Evolutionary conservation across 2,797 vertebrate species (phyloP), one percentile per base, ranked within the genome.

Genomic region (Neosilurus mollespiculum): DNA sequence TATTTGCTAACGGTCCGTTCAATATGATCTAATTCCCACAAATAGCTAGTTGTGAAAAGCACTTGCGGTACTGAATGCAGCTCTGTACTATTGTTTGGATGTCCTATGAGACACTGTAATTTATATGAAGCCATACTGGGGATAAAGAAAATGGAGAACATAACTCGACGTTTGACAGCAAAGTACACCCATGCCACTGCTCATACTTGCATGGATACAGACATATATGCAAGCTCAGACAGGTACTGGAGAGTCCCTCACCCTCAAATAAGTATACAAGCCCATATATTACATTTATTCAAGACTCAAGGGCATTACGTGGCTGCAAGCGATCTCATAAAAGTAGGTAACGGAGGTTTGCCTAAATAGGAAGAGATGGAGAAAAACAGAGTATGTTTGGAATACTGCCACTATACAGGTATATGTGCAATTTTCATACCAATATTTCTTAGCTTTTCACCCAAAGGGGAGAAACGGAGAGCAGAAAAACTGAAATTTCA

Each of bases 351-450:
- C 76, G 61, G 34, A 24, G 34, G 59, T 51, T 51, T 81, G 76
- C 8, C 22, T 64, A 34, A 82, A 77, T 69, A 76, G 64, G n/a
- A 70, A 18, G 34, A 58, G 24, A 62, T 49, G 26, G 70, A 66
- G 78, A 64, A 43, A n/a, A 22, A 34, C 16, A 80, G 67, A 77
- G 62, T 30, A 56, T 70, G 66, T 82, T 77, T 82, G 81, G 78
- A 85, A 66, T 24, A 67, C 62, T 26, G 49, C 78, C 78, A n/a
- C n/a, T n/a, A n/a, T n/a, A n/a, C n/a, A n/a, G 70, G 59, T 78
- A 83, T 84, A 51, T 88, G 70, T 87, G 82, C 76, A 80, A 87
- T 86, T 84, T 83, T 71, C 56, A 72, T 11, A 66, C 66, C 59
- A 67, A 80, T 80, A 80, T 80, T 66, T 67, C 49, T 80, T 30